Base-by-base conservation (phyloP, 1,140 invertebrate genomes). In the Samia ricini region DNA sequence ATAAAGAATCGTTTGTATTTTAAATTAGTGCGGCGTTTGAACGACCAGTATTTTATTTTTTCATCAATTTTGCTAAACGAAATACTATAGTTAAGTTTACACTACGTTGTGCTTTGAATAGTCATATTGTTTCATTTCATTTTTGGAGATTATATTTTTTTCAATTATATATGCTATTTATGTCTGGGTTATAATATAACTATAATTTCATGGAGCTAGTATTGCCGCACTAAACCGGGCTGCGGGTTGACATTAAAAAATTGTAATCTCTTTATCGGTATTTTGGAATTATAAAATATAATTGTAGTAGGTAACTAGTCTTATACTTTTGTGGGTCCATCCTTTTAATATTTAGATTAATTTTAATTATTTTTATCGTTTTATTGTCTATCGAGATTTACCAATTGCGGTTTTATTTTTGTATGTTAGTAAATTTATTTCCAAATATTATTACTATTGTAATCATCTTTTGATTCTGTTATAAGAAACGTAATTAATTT, bases 291-390 rank as follows among this genome's bases (percentile, higher is more conserved):
- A 15, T n/a, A n/a, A n/a, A n/a, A 42, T 4, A 3, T 42, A 42
- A 15, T 15, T 42, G 33, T 42, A 42, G 26, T 82, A 85, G n/a
- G 79, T 67, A 65, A 69, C 83, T 86, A 86, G 83, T 86, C 83
- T n/a, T 83, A 68, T 74, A 60, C 4, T 29, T 58, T 60, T 23
- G 22, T 72, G 71, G 73, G 68, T 83, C 79, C 83, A 78, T 86
- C 81, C 81, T 75, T 63, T 59, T 60, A 29, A 62, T 52, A 50
- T 55, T 68, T 64, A 68, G 55, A 24, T 56, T 68, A 68, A 55
- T 64, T 15, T 42, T 42, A 42, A 42, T 3, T 15, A 42, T 42
- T 42, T 42, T 42, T 42, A 42, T 15, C 4, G 33, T 42, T 42
- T 42, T 42, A 42, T 42, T 15, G 4, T 42, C n/a, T 42, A 42